phyloP scores from a whole-genome alignment of 2,113 vertebrate species.

The Isichthys henryi region DNA sequence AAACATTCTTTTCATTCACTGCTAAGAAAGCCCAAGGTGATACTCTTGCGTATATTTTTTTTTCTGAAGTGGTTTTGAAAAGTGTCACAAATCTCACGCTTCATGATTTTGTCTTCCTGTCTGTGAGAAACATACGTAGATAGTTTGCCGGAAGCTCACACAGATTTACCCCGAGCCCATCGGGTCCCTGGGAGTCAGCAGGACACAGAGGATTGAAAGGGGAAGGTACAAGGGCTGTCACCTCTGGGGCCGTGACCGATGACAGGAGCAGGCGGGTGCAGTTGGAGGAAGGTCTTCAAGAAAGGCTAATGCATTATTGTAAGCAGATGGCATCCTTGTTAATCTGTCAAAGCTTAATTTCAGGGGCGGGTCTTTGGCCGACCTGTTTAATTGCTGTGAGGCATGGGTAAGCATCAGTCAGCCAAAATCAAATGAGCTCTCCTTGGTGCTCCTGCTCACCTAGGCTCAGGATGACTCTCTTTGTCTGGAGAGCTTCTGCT shows the following conservation, averaged over 20 bases:
- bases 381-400: constrained; percentile 55
- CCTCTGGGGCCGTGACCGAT: constrained; percentile 46
- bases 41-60: background rate
- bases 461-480: constrained; percentile 26
- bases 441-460: constrained; percentile 1
- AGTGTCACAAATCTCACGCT: background rate
- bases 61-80: background rate
- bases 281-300: background rate
- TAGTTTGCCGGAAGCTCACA: constrained; percentile 34
- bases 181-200: constrained; percentile 37
- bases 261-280: constrained; percentile 33
- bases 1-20: background rate
- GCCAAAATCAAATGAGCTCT: constrained; percentile 38
- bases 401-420: constrained; percentile 47
- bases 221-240: constrained; percentile 56
- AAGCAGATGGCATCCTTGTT: constrained; percentile 58
- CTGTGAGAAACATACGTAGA: background rate
- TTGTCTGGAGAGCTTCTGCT: constrained; percentile 14
- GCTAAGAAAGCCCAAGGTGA: background rate
- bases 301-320: constrained; percentile 45
- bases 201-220: constrained; percentile 48
- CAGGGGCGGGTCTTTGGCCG: constrained; percentile 54
- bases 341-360: constrained; percentile 57
- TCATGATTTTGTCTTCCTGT: background rate
- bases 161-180: background rate